Evolutionary conservation across 2,888 invertebrate genomes (phyloP).

Genomic region (Hydroisotoma schaefferi): DNA sequence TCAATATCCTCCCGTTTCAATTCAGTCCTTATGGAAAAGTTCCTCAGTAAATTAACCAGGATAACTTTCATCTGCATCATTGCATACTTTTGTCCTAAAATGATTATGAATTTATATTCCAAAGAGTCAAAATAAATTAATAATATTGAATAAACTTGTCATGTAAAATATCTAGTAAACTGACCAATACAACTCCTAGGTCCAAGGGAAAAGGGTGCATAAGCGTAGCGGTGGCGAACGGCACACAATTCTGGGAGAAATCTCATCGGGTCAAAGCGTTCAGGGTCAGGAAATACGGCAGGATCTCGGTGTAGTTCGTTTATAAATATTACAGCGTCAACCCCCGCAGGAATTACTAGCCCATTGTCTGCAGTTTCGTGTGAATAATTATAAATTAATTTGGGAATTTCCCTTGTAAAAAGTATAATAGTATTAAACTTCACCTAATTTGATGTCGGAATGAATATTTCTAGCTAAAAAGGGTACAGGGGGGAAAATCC

Average conservation of each 20-base stretch:
- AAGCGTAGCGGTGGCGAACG: slow-evolving; percentile 53
- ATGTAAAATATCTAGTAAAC: no score
- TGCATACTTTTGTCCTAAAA: slow-evolving; percentile 13
- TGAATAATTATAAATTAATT: no score
- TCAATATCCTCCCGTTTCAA: neutral
- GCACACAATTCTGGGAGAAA: slow-evolving; percentile 54
- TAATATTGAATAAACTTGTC: no score
- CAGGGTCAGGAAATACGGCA: slow-evolving; percentile 55
- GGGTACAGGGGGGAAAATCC: slow-evolving; percentile 7
- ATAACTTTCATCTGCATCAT: slow-evolving; percentile 11
- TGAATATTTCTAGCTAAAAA: neutral
- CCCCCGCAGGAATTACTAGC: neutral
- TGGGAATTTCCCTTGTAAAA: no score
- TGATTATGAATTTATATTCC: no score
- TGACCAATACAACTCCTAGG: slow-evolving; percentile 48
- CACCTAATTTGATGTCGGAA: slow-evolving; percentile 6
- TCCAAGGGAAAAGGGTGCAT: slow-evolving; percentile 53
- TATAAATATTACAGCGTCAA: neutral
- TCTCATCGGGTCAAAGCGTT: slow-evolving; percentile 56
- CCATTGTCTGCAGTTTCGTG: no score
- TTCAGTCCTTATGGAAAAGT: neutral
- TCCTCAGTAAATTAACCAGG: neutral
- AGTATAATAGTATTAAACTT: no score
- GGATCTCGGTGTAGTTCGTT: slow-evolving; percentile 53
- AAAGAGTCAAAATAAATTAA: no score